Evolutionary conservation across 2,888 invertebrate species (phyloP).

Genomic region (Morpho achilles): DNA sequence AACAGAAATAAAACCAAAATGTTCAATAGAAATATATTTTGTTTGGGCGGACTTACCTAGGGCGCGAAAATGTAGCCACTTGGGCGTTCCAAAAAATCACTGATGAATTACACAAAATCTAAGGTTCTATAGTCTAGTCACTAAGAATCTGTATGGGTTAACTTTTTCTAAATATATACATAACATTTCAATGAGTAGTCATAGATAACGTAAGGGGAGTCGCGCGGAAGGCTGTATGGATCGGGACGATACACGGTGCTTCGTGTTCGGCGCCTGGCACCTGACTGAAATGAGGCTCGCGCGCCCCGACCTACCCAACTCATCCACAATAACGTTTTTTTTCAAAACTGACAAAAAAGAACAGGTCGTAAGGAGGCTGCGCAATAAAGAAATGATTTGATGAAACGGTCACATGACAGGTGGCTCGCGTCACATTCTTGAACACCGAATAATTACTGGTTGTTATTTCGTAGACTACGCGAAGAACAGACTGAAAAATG

Average conservation of each 20-base stretch:
- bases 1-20: background rate
- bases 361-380: conserved; percentile 67
- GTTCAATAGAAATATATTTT: conserved; percentile 13
- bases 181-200: conserved; percentile 10
- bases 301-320: conserved; percentile 76
- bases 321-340: conserved; percentile 62
- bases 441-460: conserved; percentile 66
- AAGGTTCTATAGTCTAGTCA: conserved; percentile 17
- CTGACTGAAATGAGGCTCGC: conserved; percentile 72
- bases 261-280: conserved; percentile 70
- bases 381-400: conserved; percentile 77
- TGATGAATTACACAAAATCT: conserved; percentile 41
- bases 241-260: conserved; percentile 45
- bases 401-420: conserved; percentile 74
- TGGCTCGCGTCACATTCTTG: conserved; percentile 67
- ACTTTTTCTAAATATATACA: conserved; percentile 15
- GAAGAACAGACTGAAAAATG: conserved; percentile 67
- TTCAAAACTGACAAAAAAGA: conserved; percentile 68
- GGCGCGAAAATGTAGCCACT: conserved; percentile 42
- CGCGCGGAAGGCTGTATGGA: conserved; percentile 48
- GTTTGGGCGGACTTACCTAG: conserved; percentile 43
- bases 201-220: conserved; percentile 14
- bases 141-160: conserved; percentile 24
- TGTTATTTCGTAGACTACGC: conserved; percentile 53
- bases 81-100: conserved; percentile 50